Evolutionary conservation across 2,797 vertebrate species (phyloP).

Genomic region (Gymnothorax reevesii): DNA sequence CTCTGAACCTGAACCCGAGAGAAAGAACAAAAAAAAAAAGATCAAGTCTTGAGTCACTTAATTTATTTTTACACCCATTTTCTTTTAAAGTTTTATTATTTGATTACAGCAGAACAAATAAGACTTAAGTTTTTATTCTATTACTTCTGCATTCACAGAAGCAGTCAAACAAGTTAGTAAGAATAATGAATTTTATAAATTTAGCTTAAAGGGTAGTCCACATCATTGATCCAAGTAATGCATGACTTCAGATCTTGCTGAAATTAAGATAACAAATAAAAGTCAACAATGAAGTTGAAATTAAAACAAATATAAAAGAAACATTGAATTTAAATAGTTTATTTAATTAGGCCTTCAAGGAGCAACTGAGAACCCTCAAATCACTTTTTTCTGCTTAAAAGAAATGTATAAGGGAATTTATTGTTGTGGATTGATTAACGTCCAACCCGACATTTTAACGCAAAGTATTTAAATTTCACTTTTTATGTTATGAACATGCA

Average conservation of each 20-base stretch:
- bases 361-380: not conserved
- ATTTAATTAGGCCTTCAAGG: not conserved
- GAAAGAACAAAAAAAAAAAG: constrained; percentile 15
- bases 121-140: too few species aligned
- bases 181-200: not conserved
- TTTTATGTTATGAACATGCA: too few species aligned
- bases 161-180: not conserved
- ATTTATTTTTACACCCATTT: constrained; percentile 14
- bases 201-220: not conserved
- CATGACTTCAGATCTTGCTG: not conserved
- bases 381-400: not conserved
- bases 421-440: too few species aligned
- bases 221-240: not conserved
- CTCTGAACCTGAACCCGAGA: constrained; percentile 73
- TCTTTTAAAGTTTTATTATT: not conserved
- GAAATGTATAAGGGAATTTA: too few species aligned
- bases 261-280: not conserved
- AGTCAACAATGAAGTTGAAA: not conserved
- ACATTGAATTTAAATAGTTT: not conserved
- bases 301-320: not conserved
- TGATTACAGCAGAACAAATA: not conserved
- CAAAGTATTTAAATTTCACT: too few species aligned
- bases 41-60: not conserved
- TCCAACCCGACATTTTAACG: too few species aligned
- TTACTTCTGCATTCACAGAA: not conserved